phyloP scores from a whole-genome alignment of 2,113 vertebrate species.

The Pteruthius melanotis region DNA sequence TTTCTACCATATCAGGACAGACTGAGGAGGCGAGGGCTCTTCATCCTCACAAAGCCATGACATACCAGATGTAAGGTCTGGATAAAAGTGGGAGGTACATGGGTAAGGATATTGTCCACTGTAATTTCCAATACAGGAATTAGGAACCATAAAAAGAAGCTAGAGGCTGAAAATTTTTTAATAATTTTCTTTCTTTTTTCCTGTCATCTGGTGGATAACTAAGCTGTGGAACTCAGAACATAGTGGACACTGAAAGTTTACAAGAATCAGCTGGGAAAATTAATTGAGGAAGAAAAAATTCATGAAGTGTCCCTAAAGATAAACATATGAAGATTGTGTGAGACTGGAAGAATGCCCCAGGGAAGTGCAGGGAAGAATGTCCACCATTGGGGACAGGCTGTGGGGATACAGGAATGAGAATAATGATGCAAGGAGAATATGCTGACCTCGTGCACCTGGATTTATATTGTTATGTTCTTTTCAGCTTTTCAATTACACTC shows the following conservation, averaged over 20 bases:
- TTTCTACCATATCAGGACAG: background rate
- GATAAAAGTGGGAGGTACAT: background rate
- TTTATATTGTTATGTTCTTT: background rate
- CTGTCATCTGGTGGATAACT: background rate
- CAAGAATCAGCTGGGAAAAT: background rate
- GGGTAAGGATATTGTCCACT: background rate
- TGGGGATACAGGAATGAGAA: background rate
- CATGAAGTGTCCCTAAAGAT: background rate
- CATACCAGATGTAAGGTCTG: background rate
- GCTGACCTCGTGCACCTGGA: background rate
- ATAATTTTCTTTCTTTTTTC: background rate
- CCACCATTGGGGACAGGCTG: background rate
- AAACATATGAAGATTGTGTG: background rate
- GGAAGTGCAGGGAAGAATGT: background rate
- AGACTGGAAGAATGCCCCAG: background rate
- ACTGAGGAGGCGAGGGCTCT: background rate
- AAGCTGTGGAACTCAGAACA: background rate
- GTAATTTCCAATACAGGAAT: background rate
- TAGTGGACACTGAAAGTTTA: background rate
- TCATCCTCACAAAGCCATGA: background rate
- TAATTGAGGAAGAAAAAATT: background rate
- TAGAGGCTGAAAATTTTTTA: background rate
- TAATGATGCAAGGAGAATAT: background rate
- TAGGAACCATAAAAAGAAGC: background rate
- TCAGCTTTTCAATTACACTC: background rate